Percentiles rank a stretch among this genome's conserved stretches.
Evolutionary conservation across 2,797 vertebrate genomes (phyloP).

Genomic region (Periophthalmus magnuspinnatus): DNA sequence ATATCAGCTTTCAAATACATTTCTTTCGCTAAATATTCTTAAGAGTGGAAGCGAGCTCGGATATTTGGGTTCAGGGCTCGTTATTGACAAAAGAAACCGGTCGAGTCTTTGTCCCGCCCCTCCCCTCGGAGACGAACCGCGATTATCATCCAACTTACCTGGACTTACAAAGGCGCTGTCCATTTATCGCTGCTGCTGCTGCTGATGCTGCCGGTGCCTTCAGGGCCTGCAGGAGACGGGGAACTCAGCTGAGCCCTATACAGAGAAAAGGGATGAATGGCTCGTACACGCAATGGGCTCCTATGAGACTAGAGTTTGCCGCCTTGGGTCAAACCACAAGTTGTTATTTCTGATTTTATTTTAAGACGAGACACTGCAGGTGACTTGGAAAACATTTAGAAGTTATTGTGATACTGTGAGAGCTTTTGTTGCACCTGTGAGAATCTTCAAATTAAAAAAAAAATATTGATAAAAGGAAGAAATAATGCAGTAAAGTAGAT

Average conservation of each 20-base stretch:
- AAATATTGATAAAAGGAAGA: neutral
- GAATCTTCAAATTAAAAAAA: neutral
- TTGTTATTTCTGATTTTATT: constrained; percentile 9
- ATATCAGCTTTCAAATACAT: neutral
- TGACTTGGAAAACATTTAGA: neutral
- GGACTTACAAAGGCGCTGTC: constrained; percentile 5
- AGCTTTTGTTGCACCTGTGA: neutral
- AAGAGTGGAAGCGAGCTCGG: neutral
- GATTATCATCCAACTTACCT: constrained; percentile 17
- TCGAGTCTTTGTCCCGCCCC: constrained; percentile 3
- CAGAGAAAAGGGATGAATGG: constrained; percentile 9
- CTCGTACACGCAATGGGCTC: neutral
- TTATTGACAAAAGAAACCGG: constrained; percentile 5
- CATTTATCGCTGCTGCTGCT: constrained; percentile 9
- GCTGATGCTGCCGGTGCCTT: neutral
- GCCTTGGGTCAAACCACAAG: constrained; percentile 7
- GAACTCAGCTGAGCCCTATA: constrained; percentile 6
- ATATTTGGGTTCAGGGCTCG: constrained; percentile 10
- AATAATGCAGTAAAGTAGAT: neutral
- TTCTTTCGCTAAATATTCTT: neutral
- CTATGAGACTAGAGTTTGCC: neutral
- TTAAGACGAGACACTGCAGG: constrained; percentile 2
- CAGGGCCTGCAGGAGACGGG: neutral
- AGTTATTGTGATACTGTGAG: neutral
- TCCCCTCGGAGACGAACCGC: constrained; percentile 10